These are phyloP conservation scores for Globodera ellingtonae DNA, from an alignment of 1,140 invertebrate species.

Conservation along the genomic window DNA sequence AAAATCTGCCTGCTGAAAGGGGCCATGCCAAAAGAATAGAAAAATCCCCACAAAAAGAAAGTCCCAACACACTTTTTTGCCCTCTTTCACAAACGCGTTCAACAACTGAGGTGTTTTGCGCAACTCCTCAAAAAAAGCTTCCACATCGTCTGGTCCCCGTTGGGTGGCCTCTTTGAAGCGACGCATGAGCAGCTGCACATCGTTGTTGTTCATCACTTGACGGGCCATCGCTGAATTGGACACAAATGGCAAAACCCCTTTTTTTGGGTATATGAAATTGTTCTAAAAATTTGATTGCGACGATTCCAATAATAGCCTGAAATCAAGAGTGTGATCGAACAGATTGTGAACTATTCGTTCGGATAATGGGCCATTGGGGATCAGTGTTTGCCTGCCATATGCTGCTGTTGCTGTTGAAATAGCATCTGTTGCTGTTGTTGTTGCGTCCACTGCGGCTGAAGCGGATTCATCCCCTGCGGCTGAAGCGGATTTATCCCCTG, in stretches of 20 bases:
- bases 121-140: slow-evolving; percentile 44
- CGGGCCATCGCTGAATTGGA: slow-evolving; percentile 12
- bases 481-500: slow-evolving; percentile 12
- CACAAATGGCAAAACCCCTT: no score
- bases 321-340: neutral
- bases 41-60: neutral
- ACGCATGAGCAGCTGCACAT: slow-evolving; percentile 33
- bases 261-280: no score
- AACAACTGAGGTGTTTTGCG: slow-evolving; percentile 57
- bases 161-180: slow-evolving; percentile 33
- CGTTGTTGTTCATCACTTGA: slow-evolving; percentile 17
- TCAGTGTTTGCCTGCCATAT: slow-evolving; percentile 2
- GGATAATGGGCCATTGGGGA: neutral
- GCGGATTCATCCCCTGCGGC: slow-evolving; percentile 11
- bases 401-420: neutral
- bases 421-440: neutral
- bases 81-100: slow-evolving; percentile 54
- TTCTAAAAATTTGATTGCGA: no score
- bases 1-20: neutral
- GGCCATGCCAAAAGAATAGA: neutral
- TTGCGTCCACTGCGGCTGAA: neutral
- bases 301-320: neutral
- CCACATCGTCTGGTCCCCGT: slow-evolving; percentile 16
- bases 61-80: neutral
- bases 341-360: neutral